These are phyloP conservation scores for Acanthurus tractus DNA, from an alignment of 2,797 vertebrate species.

Conservation along the genomic window DNA sequence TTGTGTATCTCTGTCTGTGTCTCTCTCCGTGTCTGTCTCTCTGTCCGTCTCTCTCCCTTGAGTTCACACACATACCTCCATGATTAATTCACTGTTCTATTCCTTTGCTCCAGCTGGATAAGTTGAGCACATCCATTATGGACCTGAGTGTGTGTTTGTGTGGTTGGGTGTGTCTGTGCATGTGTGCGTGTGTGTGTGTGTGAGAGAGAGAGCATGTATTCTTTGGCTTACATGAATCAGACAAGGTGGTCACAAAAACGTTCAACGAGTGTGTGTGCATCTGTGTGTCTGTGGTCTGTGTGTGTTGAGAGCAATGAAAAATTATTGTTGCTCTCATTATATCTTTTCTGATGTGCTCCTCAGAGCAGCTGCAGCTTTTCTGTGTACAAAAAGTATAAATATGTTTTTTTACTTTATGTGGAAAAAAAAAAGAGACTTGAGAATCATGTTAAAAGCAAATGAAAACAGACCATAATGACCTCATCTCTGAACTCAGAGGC, in stretches of 20 bases:
- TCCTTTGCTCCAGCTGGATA: slow-evolving; percentile 60
- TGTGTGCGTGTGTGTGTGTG: no score
- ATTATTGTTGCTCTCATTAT: not conserved
- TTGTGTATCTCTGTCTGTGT: no score
- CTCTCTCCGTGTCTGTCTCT: no score
- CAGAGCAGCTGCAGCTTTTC: not conserved
- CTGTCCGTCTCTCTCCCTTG: not conserved
- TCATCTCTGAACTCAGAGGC: not conserved
- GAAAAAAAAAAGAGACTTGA: not conserved
- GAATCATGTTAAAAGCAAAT: not conserved
- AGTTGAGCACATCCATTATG: slow-evolving; percentile 68
- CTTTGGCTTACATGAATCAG: slow-evolving; percentile 35
- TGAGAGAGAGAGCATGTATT: slow-evolving; percentile 2
- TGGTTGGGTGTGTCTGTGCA: no score
- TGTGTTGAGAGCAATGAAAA: not conserved
- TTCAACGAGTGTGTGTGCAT: not conserved
- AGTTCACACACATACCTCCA: slow-evolving; percentile 39
- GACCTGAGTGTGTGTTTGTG: slow-evolving; percentile 23
- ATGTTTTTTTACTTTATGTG: not conserved
- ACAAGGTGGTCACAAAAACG: slow-evolving; percentile 38
- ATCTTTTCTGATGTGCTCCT: not conserved
- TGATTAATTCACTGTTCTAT: slow-evolving; percentile 74
- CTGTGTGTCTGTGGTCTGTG: not conserved
- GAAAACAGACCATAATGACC: not conserved
- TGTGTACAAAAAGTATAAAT: not conserved